Evolutionary conservation across 2,797 vertebrate species (phyloP), one percentile per base, ranked within the genome.

Genomic region (Bovichtus variegatus): DNA sequence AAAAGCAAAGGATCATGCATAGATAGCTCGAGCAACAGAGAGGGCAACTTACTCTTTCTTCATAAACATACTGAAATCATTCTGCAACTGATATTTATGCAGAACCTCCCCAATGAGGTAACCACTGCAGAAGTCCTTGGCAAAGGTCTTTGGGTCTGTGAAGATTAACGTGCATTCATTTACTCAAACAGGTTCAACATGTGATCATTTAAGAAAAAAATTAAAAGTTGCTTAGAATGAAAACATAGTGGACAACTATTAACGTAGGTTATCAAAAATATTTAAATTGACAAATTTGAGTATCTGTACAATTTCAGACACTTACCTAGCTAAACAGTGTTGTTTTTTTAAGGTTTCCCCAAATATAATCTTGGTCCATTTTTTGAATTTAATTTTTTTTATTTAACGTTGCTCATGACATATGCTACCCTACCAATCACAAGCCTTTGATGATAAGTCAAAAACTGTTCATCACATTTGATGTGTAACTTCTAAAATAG

Each of bases 71-170:
- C 86, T 89, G 87, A 99, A 99, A 84, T 99, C 97, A 66, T 95
- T 92, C 81, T 98, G 97, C 80, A 99, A 91, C 59, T 97, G 94
- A 13, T 97, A 96, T 90, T 96, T 98, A 85, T 97, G 81, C 4
- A 99, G 93, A 69, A 99, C 89, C 88, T 99, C 97, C 80, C 98
- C 98, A 66, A 99, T 93, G 0, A 99, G 94, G 74, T 97, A 99
- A 29, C 98, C 98, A 60, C 68, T 97, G 31, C 96, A 94, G 93
- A 99, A 98, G 50, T 96, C 95, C 85, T 93, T 96, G 41, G 96
- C 87, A 85, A 99, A 89, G 10, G 93, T 95, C 63, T 90, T 93
- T 74, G 96, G 94, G 60, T 95, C 98, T 99, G 91, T 72, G 61
- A 85, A 76, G 13, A 84, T 18, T 8, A 62, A 80, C 19, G 74